phyloP scores from a whole-genome alignment of 2,888 invertebrate genomes.

The Caenorhabditis sp. region DNA sequence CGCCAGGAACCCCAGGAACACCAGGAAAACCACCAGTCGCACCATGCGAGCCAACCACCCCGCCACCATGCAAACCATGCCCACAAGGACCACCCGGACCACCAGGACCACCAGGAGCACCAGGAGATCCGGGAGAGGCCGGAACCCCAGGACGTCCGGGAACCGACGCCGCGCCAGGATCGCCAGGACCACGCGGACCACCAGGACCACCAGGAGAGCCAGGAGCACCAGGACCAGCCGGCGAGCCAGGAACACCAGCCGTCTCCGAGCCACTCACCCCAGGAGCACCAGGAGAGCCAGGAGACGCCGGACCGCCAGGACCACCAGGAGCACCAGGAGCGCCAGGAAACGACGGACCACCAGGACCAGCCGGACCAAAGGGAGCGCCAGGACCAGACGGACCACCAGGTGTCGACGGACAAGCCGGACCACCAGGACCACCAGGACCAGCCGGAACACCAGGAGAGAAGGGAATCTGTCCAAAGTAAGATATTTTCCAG shows the following conservation, averaged over 20 bases:
- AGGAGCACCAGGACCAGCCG: constrained; percentile 60
- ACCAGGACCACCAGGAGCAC: constrained; percentile 57
- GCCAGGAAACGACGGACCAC: constrained; percentile 64
- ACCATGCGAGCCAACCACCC: constrained; percentile 69
- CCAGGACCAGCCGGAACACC: constrained; percentile 57
- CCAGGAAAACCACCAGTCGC: constrained; percentile 66
- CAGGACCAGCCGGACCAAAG: constrained; percentile 63
- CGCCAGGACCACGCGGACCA: constrained; percentile 59
- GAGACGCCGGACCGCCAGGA: constrained; percentile 57
- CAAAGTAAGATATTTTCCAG: constrained; percentile 43
- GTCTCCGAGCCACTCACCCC: constrained; percentile 55
- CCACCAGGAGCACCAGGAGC: constrained; percentile 60
- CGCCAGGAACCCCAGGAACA: constrained; percentile 56
- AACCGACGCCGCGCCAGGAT: constrained; percentile 57
- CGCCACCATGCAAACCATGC: constrained; percentile 68
- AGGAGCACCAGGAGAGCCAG: constrained; percentile 60
- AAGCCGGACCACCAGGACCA: constrained; percentile 59
- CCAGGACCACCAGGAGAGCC: constrained; percentile 60
- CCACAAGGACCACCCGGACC: constrained; percentile 62
- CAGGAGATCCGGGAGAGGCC: constrained; percentile 60
- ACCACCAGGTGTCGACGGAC: constrained; percentile 58
- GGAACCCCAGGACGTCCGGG: constrained; percentile 61
- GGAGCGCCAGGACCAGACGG: constrained; percentile 60
- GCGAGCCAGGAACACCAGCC: constrained; percentile 63
- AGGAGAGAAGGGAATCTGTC: constrained; percentile 63